A percentile compares a stretch with the other conserved stretches of the same genome.
phyloP scores from a whole-genome alignment of 2,888 invertebrate genomes.

The Acleris laterana region DNA sequence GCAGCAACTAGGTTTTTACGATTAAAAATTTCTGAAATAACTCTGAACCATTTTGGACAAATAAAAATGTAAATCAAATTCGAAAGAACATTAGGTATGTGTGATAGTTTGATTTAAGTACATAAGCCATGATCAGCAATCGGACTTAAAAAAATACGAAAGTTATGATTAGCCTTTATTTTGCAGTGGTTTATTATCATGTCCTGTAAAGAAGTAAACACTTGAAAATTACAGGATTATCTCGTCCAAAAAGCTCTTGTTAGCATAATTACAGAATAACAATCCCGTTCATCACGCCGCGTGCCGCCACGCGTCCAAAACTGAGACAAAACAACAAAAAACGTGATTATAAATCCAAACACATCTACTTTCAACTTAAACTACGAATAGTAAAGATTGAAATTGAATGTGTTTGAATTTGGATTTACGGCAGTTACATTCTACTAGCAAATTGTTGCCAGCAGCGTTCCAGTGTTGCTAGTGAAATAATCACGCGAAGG shows the following conservation, averaged over 20 bases:
- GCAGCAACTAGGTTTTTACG: no score
- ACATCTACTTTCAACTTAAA: neutral
- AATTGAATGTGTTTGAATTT: conserved; percentile 14
- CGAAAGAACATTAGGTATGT: no score
- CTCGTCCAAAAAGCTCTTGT: conserved; percentile 31
- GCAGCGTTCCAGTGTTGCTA: conserved; percentile 72
- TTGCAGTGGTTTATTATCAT: no score
- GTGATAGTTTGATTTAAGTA: no score
- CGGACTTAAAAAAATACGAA: no score
- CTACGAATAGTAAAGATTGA: conserved; percentile 52
- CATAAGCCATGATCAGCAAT: no score
- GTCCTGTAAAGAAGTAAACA: conserved; percentile 3
- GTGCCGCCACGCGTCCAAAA: conserved; percentile 30
- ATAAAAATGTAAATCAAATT: no score
- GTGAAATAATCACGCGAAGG: conserved; percentile 70
- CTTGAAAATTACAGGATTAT: conserved; percentile 35
- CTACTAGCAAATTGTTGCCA: conserved; percentile 50
- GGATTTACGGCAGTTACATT: conserved; percentile 8
- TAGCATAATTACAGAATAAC: conserved; percentile 37
- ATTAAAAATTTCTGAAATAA: no score
- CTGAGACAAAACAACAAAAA: conserved; percentile 1
- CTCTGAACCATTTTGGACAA: no score
- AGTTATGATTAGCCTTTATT: no score
- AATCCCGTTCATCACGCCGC: conserved; percentile 29
- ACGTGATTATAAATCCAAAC: neutral